These are phyloP conservation scores for Loris lydekkerianus DNA, from an alignment of 2,797 vertebrate species.

Conservation along the genomic window DNA sequence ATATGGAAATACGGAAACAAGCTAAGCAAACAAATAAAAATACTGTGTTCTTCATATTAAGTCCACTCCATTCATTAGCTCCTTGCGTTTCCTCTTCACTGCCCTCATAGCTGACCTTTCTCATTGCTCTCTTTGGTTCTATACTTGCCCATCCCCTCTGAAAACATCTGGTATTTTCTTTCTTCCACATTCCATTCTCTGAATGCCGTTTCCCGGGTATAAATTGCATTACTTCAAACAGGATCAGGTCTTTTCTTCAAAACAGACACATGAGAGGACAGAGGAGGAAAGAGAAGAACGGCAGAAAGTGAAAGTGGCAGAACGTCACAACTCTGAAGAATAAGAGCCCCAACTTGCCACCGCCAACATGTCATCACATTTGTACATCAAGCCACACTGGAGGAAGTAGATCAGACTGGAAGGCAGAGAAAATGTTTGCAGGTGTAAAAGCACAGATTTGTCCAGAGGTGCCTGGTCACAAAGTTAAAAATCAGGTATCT, in stretches of 20 bases:
- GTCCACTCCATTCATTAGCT: not conserved
- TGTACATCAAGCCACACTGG: not conserved
- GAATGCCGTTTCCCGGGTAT: not conserved
- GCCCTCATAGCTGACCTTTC: not conserved
- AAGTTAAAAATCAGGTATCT: not conserved
- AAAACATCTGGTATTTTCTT: not conserved
- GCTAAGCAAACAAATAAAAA: conserved; percentile 29
- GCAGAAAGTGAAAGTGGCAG: not conserved
- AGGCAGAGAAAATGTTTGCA: not conserved
- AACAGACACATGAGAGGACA: not conserved
- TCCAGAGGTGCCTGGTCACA: not conserved
- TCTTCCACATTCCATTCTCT: too few relatives aligned
- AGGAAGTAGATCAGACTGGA: not conserved
- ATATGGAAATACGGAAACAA: conserved; percentile 33
- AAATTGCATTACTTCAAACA: not conserved
- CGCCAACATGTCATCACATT: not conserved
- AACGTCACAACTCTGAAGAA: not conserved
- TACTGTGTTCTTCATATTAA: not conserved
- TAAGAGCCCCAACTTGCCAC: not conserved
- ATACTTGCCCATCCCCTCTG: not conserved
- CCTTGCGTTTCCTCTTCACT: not conserved
- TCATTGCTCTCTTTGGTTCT: not conserved
- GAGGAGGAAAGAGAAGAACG: not conserved
- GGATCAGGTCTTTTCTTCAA: conserved; percentile 11
- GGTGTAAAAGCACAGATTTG: not conserved